Evolutionary conservation across 2,888 invertebrate species (phyloP), one percentile per base, ranked within the genome.

Genomic region (Pinctada fucata): DNA sequence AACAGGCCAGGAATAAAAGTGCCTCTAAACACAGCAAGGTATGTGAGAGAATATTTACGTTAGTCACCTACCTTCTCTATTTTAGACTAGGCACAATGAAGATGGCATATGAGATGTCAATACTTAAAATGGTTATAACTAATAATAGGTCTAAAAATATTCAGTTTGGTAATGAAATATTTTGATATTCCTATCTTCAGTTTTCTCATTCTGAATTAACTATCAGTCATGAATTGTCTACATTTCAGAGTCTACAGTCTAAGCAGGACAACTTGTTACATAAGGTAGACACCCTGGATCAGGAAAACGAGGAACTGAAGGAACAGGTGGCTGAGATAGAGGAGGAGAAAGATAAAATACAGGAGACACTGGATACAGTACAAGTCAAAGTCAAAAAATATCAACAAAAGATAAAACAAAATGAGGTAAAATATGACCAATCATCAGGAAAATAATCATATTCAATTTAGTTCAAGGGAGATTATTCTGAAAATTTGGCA

Each of bases 11-110:
- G 74, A 88, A 85, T 77, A 88, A 86, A 77, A 91, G 89, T 86
- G 87, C 86, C 0, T 80, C 85, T 10, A 90, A 90, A 83, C 89
- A 91, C 79, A 89, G 84, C 48, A 88, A 91, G 87, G 92, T 92
- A 80, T 70, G 78, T 52, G 10, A 67, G 6, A 51, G 51, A 6
- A 51, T 58, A 3, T 31, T 47, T 68, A n/a, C 49, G 16, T 68
- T 52, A 70, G 13, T 58, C 8, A 58, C 58, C 58, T 58, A n/a
- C n/a, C 58, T 58, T 8, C 31, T 31, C 31, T 31, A 31, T 31
- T 31, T 31, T 31, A 31, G 31, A 31, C 31, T 31, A 31, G 31
- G 31, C 31, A 31, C 31, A 31, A 31, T 31, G 31, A 31, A 31
- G 31, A 31, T 31, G 31, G 31, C 31, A 31, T 31, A 31, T 31